These are phyloP conservation scores for Apomyelois bistriatella DNA, from an alignment of 2,888 invertebrate species.

Conservation along the genomic window DNA sequence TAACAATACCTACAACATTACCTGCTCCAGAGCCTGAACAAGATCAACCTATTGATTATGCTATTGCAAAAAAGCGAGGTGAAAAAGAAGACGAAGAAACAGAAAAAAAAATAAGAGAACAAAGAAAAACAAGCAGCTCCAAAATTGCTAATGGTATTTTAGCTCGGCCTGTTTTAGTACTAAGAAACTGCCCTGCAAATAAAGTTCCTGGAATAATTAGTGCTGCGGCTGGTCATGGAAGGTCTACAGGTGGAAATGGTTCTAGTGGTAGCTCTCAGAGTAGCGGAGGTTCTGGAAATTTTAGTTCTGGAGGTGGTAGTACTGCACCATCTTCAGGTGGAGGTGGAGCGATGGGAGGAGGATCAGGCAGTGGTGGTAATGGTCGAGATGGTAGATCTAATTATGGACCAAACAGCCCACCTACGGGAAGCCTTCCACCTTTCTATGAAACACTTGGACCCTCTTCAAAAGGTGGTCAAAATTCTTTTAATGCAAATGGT, in stretches of 20 bases:
- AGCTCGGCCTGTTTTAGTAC: conserved; percentile 74
- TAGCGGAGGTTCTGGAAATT: conserved; percentile 70
- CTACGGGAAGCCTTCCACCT: conserved; percentile 92
- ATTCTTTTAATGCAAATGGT: conserved; percentile 84
- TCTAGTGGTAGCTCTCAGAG: conserved; percentile 77
- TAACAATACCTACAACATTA: conserved; percentile 72
- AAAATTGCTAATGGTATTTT: conserved; percentile 81
- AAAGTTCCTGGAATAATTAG: conserved; percentile 84
- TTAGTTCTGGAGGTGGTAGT: conserved; percentile 77
- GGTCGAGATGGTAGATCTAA: conserved; percentile 91
- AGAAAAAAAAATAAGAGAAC: conserved; percentile 84
- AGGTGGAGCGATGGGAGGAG: conserved; percentile 82
- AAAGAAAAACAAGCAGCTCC: conserved; percentile 83
- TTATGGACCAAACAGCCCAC: conserved; percentile 93
- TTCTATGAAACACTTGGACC: conserved; percentile 89
- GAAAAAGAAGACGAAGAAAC: conserved; percentile 84
- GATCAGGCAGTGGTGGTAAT: conserved; percentile 87
- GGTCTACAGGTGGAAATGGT: conserved; percentile 81
- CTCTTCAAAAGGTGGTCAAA: conserved; percentile 86
- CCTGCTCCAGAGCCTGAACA: conserved; percentile 84
- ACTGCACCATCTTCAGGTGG: conserved; percentile 81
- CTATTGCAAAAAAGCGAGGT: conserved; percentile 89
- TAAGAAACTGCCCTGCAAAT: conserved; percentile 76
- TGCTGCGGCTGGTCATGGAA: conserved; percentile 90
- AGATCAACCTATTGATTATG: conserved; percentile 94